phyloP scores from a whole-genome alignment of 2,888 invertebrate genomes.

The Ectemnius lituratus region DNA sequence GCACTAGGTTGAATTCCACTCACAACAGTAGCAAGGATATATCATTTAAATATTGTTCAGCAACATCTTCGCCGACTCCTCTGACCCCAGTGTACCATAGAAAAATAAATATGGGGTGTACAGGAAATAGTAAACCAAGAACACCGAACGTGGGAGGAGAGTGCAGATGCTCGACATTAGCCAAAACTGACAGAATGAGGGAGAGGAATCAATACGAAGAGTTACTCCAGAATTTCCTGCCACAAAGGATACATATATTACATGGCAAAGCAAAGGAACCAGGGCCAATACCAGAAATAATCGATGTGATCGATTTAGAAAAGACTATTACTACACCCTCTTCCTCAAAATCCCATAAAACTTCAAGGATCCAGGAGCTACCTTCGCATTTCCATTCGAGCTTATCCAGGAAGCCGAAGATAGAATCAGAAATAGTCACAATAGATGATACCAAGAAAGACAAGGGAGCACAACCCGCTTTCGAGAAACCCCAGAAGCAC shows the following conservation, averaged over 20 bases:
- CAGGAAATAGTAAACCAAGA: conserved; percentile 17
- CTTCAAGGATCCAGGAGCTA: conserved; percentile 7
- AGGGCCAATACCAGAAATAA: conserved; percentile 25
- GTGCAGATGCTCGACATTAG: conserved; percentile 52
- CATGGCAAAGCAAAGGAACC: conserved; percentile 41
- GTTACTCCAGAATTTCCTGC: conserved; percentile 64
- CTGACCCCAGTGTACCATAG: conserved; percentile 22
- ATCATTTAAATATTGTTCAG: conserved; percentile 24
- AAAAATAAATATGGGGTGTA: conserved; percentile 28
- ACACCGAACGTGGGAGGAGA: conserved; percentile 7
- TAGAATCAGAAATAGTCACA: conserved; percentile 21
- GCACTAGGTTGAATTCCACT: conserved; percentile 50
- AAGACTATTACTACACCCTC: conserved; percentile 44
- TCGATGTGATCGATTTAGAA: conserved; percentile 68
- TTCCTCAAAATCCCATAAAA: conserved; percentile 17
- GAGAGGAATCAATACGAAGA: conserved; percentile 68
- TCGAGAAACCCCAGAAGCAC: neutral
- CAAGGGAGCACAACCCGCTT: conserved; percentile 10
- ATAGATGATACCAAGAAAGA: conserved; percentile 16
- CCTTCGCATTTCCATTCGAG: conserved; percentile 6
- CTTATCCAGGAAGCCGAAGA: conserved; percentile 19
- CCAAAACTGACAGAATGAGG: conserved; percentile 58
- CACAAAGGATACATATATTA: conserved; percentile 54
- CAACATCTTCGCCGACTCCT: conserved; percentile 10
- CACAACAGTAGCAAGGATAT: conserved; percentile 32